Evolutionary conservation across 2,888 invertebrate genomes (phyloP).

Genomic region (Diogma glabrata): DNA sequence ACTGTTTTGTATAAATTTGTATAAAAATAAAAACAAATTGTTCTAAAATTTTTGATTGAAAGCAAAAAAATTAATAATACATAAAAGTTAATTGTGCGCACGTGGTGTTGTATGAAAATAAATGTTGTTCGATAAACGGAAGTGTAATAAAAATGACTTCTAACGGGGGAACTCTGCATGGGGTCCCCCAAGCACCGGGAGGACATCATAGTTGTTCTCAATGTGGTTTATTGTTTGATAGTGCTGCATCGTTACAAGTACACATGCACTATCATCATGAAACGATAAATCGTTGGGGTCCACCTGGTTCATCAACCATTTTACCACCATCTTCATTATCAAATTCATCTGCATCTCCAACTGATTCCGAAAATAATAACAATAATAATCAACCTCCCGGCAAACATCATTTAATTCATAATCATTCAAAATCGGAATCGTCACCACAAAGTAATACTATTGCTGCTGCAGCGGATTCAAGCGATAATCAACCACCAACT

Average conservation of each 20-base stretch:
- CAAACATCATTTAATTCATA: conserved; percentile 33
- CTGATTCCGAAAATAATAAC: conserved; percentile 44
- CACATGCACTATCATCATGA: conserved; percentile 72
- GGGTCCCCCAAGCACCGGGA: conserved; percentile 15
- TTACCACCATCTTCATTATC: conserved; percentile 11
- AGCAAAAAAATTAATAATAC: too few relatives aligned
- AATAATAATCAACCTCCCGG: conserved; percentile 32
- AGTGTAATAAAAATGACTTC: conserved; percentile 17
- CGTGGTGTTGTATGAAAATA: conserved; percentile 7
- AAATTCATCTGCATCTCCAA: conserved; percentile 17
- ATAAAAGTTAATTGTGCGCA: too few relatives aligned
- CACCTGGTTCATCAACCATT: conserved; percentile 12
- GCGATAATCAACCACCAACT: conserved; percentile 44
- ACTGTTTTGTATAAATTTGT: too few relatives aligned
- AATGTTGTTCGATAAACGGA: conserved; percentile 9
- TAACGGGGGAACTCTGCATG: conserved; percentile 18
- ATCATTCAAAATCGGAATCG: conserved; percentile 33
- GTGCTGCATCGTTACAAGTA: conserved; percentile 63
- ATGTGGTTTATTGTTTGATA: conserved; percentile 64
- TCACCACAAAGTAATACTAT: conserved; percentile 37
- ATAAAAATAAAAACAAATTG: too few relatives aligned
- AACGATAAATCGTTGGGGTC: conserved; percentile 33
- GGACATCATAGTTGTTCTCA: conserved; percentile 59
- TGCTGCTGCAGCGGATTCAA: conserved; percentile 63
- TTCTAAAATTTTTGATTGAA: too few relatives aligned